phyloP scores from a whole-genome alignment of 2,888 invertebrate genomes.

The Altica lythri region DNA sequence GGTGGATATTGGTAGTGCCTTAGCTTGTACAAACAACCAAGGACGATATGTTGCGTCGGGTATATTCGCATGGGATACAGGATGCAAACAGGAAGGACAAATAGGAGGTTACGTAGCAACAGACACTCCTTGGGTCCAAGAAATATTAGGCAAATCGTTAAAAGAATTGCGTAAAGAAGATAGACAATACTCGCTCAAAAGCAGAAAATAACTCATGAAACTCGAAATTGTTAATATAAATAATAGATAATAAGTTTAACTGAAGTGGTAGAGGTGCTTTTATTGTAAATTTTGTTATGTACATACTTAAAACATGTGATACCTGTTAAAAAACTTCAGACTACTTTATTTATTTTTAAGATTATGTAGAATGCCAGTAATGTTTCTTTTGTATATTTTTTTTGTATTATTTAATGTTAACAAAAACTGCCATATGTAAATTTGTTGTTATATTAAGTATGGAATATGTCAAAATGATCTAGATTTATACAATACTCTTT shows the following conservation, averaged over 20 bases:
- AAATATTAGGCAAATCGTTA: conserved; percentile 51
- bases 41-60: conserved; percentile 74
- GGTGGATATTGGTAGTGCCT: conserved; percentile 78
- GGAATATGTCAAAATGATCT: conserved; percentile 5
- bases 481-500: conserved; percentile 17
- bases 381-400: conserved; percentile 27
- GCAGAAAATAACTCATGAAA: conserved; percentile 23
- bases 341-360: conserved; percentile 34
- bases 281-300: conserved; percentile 30
- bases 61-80: conserved; percentile 77
- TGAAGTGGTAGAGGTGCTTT: conserved; percentile 9
- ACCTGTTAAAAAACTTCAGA: conserved; percentile 29
- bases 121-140: conserved; percentile 58
- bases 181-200: conserved; percentile 38
- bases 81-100: conserved; percentile 59
- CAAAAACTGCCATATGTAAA: conserved; percentile 33
- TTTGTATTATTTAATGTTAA: conserved; percentile 32
- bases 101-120: conserved; percentile 57
- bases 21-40: conserved; percentile 75
- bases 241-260: conserved; percentile 6
- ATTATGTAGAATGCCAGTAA: conserved; percentile 33
- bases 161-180: conserved; percentile 52
- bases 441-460: conserved; percentile 20
- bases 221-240: too few species aligned
- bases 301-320: conserved; percentile 36